phyloP scores from a whole-genome alignment of 35 echinoderm and acorn worm genomes.

The Eucidaris tribuloides region DNA sequence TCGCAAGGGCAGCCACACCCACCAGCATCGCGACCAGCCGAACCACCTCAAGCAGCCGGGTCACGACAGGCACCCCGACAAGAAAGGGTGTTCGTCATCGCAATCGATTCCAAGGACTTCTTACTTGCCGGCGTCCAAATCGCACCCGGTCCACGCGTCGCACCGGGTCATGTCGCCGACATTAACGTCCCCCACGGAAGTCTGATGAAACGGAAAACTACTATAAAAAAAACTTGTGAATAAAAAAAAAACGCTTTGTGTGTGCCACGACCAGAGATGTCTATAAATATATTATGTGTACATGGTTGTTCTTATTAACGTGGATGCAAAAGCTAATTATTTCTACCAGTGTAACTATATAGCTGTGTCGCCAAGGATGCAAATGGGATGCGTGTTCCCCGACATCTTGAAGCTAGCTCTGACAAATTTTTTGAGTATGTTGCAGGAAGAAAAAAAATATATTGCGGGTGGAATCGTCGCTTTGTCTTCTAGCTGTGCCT shows the following conservation, averaged over 20 bases:
- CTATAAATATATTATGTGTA: conserved; percentile 15
- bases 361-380: neutral
- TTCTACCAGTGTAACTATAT: neutral
- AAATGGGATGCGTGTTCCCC: neutral
- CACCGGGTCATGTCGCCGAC: conserved; percentile 1
- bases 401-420: neutral
- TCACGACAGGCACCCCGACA: conserved; percentile 7
- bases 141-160: neutral
- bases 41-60: no score
- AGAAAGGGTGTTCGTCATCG: neutral
- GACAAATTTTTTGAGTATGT: neutral
- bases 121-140: neutral
- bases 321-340: conserved; percentile 9
- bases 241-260: conserved; percentile 6
- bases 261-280: conserved; percentile 5
- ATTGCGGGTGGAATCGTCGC: neutral
- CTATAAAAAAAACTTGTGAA: neutral
- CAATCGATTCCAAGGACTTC: conserved; percentile 20
- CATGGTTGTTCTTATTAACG: conserved; percentile 14
- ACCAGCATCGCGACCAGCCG: conserved; percentile 2
- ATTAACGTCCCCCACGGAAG: neutral
- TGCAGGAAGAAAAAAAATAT: neutral
- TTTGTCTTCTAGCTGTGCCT: neutral
- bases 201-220: neutral
- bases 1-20: neutral